Conservation (phyloP, 2,113 vertebrate species). For the Ovibos moschatus region DNA sequence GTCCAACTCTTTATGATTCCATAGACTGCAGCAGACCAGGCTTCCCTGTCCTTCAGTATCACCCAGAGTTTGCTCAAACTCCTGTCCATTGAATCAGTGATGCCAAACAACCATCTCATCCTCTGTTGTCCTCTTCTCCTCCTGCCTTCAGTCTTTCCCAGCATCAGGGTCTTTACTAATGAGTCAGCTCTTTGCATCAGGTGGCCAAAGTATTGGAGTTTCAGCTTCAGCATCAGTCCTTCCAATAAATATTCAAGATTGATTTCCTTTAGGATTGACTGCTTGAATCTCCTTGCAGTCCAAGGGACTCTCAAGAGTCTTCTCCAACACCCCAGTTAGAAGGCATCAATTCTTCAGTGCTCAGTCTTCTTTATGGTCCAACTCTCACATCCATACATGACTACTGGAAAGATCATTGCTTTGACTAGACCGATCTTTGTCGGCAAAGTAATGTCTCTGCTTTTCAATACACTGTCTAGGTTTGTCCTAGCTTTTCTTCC, state of each 20-base stretch:
- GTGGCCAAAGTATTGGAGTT: neutral
- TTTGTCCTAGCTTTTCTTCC: neutral
- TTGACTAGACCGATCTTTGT: neutral
- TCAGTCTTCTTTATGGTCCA: neutral
- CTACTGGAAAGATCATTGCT: neutral
- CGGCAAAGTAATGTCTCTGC: neutral
- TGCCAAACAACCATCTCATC: neutral
- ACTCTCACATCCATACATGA: neutral
- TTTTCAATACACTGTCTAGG: neutral
- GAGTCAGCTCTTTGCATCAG: neutral
- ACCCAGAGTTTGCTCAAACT: neutral
- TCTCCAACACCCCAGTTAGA: neutral
- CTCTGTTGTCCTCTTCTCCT: neutral
- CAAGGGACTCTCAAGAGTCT: neutral
- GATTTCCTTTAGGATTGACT: neutral
- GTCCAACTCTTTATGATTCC: neutral
- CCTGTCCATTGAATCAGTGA: neutral
- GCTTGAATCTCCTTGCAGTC: neutral
- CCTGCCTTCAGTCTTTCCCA: neutral
- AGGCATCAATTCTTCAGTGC: neutral
- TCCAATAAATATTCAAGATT: neutral
- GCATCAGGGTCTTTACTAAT: neutral
- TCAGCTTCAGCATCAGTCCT: neutral
- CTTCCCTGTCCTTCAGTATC: neutral
- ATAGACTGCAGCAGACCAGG: neutral